These are phyloP conservation scores for Diadumene lineata DNA, from an alignment of 92 coral and sea anemone species.

Conservation along the genomic window DNA sequence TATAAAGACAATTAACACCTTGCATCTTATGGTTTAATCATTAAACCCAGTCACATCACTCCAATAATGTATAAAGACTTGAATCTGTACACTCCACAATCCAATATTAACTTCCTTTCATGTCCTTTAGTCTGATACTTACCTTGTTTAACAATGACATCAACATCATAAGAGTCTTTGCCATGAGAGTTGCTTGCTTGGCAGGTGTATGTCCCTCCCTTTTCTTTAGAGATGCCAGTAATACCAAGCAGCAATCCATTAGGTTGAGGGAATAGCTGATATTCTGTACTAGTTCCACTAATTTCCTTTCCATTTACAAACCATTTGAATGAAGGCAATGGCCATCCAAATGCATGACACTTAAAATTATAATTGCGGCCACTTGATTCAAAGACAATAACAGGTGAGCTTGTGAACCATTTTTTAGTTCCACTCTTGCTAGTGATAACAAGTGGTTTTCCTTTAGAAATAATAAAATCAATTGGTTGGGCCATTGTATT, in stretches of 20 bases:
- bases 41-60: too few species aligned
- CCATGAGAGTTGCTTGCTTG: conserved; percentile 31
- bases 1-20: too few species aligned
- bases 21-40: too few species aligned
- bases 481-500: too few species aligned
- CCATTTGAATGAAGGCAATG: conserved; percentile 33
- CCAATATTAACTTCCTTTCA: neutral
- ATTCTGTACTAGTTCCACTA: neutral
- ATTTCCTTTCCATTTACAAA: conserved; percentile 14
- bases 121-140: neutral
- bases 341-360: conserved; percentile 49
- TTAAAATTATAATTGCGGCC: neutral
- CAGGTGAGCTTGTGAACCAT: neutral
- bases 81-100: neutral
- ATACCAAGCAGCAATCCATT: neutral
- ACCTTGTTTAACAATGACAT: conserved; percentile 13
- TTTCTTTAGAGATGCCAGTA: neutral
- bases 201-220: conserved; percentile 27
- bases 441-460: neutral
- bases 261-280: neutral
- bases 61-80: too few species aligned
- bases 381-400: neutral
- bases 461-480: neutral
- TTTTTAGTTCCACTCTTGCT: too few species aligned
- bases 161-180: neutral